Percentiles rank a stretch among this genome's conserved stretches.
phyloP scores from a whole-genome alignment of 1,140 invertebrate species.

The Lethrus apterus region DNA sequence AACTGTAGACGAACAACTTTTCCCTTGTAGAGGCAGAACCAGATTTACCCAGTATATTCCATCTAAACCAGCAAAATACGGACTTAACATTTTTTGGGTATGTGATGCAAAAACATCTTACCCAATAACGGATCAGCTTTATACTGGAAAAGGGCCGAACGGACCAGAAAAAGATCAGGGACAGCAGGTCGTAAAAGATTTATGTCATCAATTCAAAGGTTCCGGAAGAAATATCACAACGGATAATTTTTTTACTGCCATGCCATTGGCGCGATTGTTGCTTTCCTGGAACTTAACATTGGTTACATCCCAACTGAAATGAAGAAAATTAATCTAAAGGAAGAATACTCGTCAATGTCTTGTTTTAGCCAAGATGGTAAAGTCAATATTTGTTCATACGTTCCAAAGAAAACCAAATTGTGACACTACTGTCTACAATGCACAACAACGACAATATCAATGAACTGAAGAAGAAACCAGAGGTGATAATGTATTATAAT shows the following conservation, averaged over 20 bases:
- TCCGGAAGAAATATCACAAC: conserved; percentile 31
- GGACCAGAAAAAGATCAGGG: conserved; percentile 10
- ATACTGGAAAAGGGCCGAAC: conserved; percentile 19
- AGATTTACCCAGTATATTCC: conserved; percentile 35
- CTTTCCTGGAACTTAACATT: conserved; percentile 31
- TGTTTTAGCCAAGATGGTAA: conserved; percentile 5
- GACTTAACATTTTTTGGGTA: conserved; percentile 41
- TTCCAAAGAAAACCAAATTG: conserved; percentile 32
- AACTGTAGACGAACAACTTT: conserved; percentile 27
- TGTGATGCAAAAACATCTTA: conserved; percentile 28
- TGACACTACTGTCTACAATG: conserved; percentile 34
- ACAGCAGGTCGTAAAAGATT: conserved; percentile 13
- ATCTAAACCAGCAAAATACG: conserved; percentile 44
- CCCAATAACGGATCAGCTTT: conserved; percentile 22
- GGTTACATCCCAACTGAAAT: conserved; percentile 36
- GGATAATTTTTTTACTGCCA: conserved; percentile 33
- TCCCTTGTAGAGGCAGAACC: conserved; percentile 36
- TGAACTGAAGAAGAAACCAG: conserved; percentile 32
- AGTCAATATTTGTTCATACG: conserved; percentile 26
- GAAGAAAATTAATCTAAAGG: conserved; percentile 22
- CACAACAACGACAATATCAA: conserved; percentile 23
- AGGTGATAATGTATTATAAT: conserved; percentile 41
- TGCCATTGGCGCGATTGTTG: conserved; percentile 26
- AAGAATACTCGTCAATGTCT: conserved; percentile 3
- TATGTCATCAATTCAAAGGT: conserved; percentile 13